These are phyloP conservation scores for Theodoxus fluviatilis DNA, from an alignment of 2,888 invertebrate species.

Conservation along the genomic window DNA sequence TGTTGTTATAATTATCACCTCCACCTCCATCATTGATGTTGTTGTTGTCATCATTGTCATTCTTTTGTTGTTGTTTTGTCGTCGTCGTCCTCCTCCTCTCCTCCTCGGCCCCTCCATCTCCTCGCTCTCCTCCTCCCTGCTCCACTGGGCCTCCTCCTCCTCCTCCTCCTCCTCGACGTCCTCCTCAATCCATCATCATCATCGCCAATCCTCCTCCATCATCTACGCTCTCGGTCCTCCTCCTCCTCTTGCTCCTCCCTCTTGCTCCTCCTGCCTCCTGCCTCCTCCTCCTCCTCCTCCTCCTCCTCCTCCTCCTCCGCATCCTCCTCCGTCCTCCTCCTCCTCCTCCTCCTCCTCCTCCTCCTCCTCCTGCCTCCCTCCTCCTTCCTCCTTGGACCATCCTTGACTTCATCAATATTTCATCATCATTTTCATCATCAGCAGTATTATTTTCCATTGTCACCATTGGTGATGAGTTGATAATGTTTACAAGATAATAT, in stretches of 20 bases:
- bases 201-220: no score
- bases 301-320: background rate
- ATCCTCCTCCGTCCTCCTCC: background rate
- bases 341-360: background rate
- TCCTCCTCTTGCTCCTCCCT: conserved; percentile 5
- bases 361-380: background rate
- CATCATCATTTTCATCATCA: no score
- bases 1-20: no score
- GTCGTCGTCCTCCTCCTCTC: background rate
- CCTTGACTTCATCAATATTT: no score
- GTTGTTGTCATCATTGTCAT: background rate
- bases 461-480: no score
- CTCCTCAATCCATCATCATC: no score
- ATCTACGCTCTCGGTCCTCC: background rate
- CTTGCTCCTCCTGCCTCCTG: background rate
- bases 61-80: background rate
- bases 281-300: background rate
- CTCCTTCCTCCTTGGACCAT: background rate
- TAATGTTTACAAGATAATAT: no score
- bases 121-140: no score
- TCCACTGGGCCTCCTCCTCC: no score
- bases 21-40: background rate
- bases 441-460: no score
- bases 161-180: no score
- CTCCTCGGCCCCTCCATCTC: background rate